phyloP scores from a whole-genome alignment of 2,888 invertebrate genomes.

The Campaea margaritaria region DNA sequence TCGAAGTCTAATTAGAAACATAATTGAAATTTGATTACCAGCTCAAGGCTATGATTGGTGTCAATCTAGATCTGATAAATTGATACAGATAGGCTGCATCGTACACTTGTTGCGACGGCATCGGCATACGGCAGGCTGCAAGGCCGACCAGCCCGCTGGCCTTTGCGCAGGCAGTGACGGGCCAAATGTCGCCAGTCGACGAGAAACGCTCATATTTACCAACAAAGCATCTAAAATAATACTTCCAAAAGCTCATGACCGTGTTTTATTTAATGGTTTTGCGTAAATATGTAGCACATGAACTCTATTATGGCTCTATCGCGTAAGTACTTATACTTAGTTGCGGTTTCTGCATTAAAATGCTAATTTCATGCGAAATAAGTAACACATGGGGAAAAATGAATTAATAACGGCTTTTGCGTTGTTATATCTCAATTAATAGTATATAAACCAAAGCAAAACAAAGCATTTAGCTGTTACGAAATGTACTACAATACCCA shows the following conservation, averaged over 20 bases:
- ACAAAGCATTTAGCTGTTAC: too few relatives aligned
- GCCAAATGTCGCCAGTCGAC: conserved; percentile 61
- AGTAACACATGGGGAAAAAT: background rate
- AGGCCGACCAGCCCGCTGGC: conserved; percentile 67
- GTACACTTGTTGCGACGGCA: conserved; percentile 72
- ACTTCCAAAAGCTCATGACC: conserved; percentile 22
- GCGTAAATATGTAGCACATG: conserved; percentile 5
- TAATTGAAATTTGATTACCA: conserved; percentile 23
- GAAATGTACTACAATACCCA: too few relatives aligned
- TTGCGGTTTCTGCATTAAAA: background rate
- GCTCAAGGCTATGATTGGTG: conserved; percentile 14
- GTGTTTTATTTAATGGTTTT: conserved; percentile 7
- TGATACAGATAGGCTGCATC: conserved; percentile 40
- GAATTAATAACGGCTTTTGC: background rate
- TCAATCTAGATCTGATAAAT: conserved; percentile 35
- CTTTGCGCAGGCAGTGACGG: conserved; percentile 73
- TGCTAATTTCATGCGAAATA: background rate
- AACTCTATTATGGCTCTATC: conserved; percentile 3
- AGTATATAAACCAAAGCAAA: too few relatives aligned
- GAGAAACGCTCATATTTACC: conserved; percentile 34
- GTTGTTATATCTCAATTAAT: conserved; percentile 1
- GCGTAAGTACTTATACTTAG: background rate
- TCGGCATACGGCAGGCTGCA: too few relatives aligned
- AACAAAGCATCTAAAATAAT: conserved; percentile 18
- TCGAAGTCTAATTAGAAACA: conserved; percentile 24